Base-by-base conservation (phyloP, 2,113 vertebrate genomes). In the Spizaetus ornatus region DNA sequence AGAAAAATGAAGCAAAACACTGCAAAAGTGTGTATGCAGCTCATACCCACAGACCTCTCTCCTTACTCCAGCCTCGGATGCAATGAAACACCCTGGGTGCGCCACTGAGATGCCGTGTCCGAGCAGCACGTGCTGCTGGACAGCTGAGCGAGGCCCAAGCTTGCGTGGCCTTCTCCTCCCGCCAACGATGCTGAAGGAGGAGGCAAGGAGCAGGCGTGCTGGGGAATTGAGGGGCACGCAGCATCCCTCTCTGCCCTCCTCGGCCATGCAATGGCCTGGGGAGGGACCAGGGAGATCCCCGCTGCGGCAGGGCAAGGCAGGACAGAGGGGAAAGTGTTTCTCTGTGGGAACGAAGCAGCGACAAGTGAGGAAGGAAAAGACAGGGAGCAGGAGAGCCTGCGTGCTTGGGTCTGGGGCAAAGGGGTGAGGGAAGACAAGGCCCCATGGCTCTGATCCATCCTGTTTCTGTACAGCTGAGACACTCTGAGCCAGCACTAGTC, bases 151-250 rank as follows among this genome's bases (percentile, higher is more conserved):
- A 36, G 22, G 36, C 18, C 22, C 31, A 42, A 20, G 20, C 47
- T 36, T 7, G 19, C 0, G 2, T 2, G 8, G 52, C 52, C 48
- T 83, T 69, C 45, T 56, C 48, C 22, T 92, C 20, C 31, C 3
- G 7, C 9, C 40, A 70, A 4, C 0, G 1, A 7, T 38, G 58
- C 86, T 43, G 25, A 78, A 52, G 40, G 7, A 61, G 45, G 8
- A 62, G 17, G 52, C 3, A 34, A 78, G 58, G 26, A 76, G 27
- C 19, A 58, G 83, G 32, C 0, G 1, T 0, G 0, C 0, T 0
- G 16, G 26, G 32, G 10, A 38, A 13, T 2, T 25, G 45, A 69
- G 43, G 59, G 81, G 34, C 27, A 17, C 7, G 4, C 32, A 52
- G 43, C 19, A 16, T 27, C 34, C 11, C 25, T 36, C 36, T 48